A percentile compares a stretch with the other conserved stretches of the same genome.
These are phyloP conservation scores for Macrophya annulata DNA, from an alignment of 2,888 invertebrate genomes.

Conservation along the genomic window DNA sequence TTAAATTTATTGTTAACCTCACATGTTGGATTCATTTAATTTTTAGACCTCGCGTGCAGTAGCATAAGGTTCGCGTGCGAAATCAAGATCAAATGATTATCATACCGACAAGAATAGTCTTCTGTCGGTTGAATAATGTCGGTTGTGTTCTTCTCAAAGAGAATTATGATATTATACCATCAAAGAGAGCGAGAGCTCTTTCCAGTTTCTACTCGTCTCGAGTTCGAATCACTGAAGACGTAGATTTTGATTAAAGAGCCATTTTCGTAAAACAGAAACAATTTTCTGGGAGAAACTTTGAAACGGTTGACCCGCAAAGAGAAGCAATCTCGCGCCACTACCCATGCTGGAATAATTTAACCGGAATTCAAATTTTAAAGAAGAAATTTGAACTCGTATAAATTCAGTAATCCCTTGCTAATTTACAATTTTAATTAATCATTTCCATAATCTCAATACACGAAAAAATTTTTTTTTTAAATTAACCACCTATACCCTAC, in stretches of 20 bases:
- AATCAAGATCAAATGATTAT: constrained; percentile 52
- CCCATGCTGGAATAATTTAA: constrained; percentile 6
- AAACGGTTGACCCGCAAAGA: constrained; percentile 23
- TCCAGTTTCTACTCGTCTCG: neutral
- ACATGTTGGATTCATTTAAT: constrained; percentile 1
- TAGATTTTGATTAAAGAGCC: constrained; percentile 8
- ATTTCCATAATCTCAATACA: neutral
- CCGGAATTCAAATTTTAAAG: neutral
- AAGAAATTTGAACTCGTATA: neutral
- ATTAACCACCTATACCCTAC: neutral
- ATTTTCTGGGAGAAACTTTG: neutral
- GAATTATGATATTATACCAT: constrained; percentile 43
- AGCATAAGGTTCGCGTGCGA: neutral
- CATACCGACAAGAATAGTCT: neutral
- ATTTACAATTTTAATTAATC: constrained; percentile 8
- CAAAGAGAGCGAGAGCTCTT: neutral
- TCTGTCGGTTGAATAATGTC: neutral
- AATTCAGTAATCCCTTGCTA: neutral
- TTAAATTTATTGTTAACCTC: constrained; percentile 19
- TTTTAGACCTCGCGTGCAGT: constrained; percentile 19
- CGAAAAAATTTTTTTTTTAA: no score
- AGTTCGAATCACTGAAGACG: neutral
- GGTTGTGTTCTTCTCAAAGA: constrained; percentile 30
- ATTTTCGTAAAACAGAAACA: constrained; percentile 9
- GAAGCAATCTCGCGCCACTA: neutral